Evolutionary conservation across 1,140 invertebrate species (phyloP).

Genomic region (Panagrolaimus sp.): DNA sequence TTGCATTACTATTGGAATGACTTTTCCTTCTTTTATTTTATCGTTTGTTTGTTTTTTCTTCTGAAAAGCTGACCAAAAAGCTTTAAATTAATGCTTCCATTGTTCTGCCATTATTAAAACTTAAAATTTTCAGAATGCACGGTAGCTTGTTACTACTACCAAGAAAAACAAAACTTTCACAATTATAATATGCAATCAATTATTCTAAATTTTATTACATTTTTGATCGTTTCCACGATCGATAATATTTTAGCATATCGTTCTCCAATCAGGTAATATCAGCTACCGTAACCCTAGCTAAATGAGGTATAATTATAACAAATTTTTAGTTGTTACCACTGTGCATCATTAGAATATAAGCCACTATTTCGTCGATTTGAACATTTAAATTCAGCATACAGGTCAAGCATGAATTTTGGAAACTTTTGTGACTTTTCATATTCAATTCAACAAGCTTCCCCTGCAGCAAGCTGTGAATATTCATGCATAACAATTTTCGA

Average conservation of each 20-base stretch:
- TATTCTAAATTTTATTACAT: too few species aligned
- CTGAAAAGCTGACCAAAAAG: too few species aligned
- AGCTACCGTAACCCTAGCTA: not conserved
- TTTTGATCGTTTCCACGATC: too few species aligned
- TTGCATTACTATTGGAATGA: too few species aligned
- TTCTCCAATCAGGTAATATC: constrained; percentile 1
- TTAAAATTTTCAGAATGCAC: too few species aligned
- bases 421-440: not conserved
- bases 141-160: too few species aligned
- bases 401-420: not conserved
- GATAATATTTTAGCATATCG: not conserved
- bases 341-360: not conserved
- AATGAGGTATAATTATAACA: not conserved
- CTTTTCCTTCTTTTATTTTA: too few species aligned
- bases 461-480: not conserved
- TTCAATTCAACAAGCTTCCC: not conserved
- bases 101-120: too few species aligned
- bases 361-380: not conserved
- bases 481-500: constrained; percentile 3
- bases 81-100: too few species aligned
- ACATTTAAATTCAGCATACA: not conserved
- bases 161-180: too few species aligned
- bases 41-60: too few species aligned
- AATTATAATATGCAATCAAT: too few species aligned
- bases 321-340: constrained; percentile 4